Evolutionary conservation across 2,888 invertebrate genomes (phyloP).

Genomic region (Amblyjoppa fuscipennis): DNA sequence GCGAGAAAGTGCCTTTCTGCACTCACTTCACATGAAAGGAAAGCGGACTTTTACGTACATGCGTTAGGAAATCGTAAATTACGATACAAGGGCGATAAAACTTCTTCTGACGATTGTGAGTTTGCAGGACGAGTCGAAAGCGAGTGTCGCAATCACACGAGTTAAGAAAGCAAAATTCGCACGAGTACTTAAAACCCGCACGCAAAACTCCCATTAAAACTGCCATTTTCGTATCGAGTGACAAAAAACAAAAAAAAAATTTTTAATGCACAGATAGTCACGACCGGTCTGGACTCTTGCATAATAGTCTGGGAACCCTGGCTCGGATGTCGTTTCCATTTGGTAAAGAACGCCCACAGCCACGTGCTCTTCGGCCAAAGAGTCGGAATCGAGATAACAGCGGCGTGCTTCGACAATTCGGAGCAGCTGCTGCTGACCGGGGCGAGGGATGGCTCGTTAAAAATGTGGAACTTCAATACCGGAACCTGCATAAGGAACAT

Average conservation of each 20-base stretch:
- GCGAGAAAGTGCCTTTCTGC: no score
- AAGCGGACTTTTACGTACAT: no score
- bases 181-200: not conserved
- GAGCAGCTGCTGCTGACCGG: slow-evolving; percentile 91
- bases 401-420: slow-evolving; percentile 91
- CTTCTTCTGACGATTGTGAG: no score
- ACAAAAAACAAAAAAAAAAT: not conserved
- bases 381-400: slow-evolving; percentile 91
- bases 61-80: no score
- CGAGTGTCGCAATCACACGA: no score
- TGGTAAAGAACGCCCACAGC: slow-evolving; percentile 91
- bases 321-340: slow-evolving; percentile 89
- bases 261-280: slow-evolving; percentile 86
- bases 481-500: slow-evolving; percentile 91
- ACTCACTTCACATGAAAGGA: no score
- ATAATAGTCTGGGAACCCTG: slow-evolving; percentile 94
- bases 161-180: not conserved
- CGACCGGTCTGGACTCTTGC: slow-evolving; percentile 92
- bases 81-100: no score
- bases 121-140: no score
- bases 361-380: slow-evolving; percentile 89
- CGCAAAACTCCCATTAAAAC: no score
- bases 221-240: no score
- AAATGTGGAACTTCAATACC: slow-evolving; percentile 95
- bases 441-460: slow-evolving; percentile 91